Conservation (phyloP, 2,888 invertebrate genomes). For the Microctonus brassicae region DNA sequence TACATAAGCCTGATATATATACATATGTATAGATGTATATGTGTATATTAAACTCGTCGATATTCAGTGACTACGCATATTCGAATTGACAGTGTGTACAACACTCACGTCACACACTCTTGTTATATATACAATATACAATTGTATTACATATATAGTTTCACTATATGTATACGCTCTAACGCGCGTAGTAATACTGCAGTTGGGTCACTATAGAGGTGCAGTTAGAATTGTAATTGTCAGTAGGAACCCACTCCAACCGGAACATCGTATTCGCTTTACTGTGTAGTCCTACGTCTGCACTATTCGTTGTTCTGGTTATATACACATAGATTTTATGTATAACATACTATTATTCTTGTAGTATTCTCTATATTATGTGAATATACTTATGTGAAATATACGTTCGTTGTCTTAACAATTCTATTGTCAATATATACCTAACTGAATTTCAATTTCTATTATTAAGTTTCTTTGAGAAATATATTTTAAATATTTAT, state of each 20-base stretch:
- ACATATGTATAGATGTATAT: background rate
- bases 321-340: slow-evolving; percentile 6
- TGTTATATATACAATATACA: slow-evolving; percentile 5
- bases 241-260: slow-evolving; percentile 38
- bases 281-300: slow-evolving; percentile 8
- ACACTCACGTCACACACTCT: background rate
- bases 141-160: background rate
- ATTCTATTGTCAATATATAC: slow-evolving; percentile 27
- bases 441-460: too few species aligned
- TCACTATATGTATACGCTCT: slow-evolving; percentile 5
- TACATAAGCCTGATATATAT: too few species aligned
- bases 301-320: slow-evolving; percentile 23
- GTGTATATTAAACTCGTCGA: background rate
- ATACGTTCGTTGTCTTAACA: slow-evolving; percentile 21
- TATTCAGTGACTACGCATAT: slow-evolving; percentile 27
- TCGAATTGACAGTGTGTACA: slow-evolving; percentile 13
- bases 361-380: too few species aligned
- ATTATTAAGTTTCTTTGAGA: too few species aligned
- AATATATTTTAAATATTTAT: too few species aligned
- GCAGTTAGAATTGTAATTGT: slow-evolving; percentile 47
- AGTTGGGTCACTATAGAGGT: slow-evolving; percentile 37
- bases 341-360: background rate
- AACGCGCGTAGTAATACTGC: slow-evolving; percentile 42
- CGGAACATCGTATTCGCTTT: slow-evolving; percentile 36
- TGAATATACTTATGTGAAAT: slow-evolving; percentile 35